Evolutionary conservation across 2,888 invertebrate species (phyloP).

Genomic region (Scotopteryx bipunctaria): DNA sequence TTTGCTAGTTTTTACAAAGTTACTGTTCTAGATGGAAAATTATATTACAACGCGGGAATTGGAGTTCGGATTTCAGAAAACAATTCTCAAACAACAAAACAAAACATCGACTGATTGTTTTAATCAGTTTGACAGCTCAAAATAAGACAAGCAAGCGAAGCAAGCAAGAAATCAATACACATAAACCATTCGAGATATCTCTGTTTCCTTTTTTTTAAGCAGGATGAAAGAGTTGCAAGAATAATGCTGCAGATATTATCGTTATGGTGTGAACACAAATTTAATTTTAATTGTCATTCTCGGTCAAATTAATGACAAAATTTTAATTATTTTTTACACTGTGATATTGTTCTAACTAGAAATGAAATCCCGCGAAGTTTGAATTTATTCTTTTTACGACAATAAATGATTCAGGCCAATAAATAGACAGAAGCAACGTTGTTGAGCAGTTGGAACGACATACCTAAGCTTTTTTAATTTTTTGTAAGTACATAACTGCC

Average conservation of each 20-base stretch:
- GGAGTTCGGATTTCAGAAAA: background rate
- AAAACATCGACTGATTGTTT: background rate
- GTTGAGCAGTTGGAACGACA: background rate
- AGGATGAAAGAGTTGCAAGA: no score
- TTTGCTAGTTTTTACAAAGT: background rate
- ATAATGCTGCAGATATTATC: no score
- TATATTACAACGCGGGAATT: slow-evolving; percentile 2
- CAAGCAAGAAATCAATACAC: no score
- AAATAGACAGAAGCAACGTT: background rate
- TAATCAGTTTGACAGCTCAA: no score
- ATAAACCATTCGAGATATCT: no score
- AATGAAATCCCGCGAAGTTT: slow-evolving; percentile 40
- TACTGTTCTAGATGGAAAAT: background rate
- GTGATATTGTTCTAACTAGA: background rate
- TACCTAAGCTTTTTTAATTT: background rate
- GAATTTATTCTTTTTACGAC: slow-evolving; percentile 22
- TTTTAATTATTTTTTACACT: background rate
- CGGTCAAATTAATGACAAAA: background rate
- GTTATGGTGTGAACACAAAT: no score
- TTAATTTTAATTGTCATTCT: background rate
- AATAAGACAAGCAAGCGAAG: no score
- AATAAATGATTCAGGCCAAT: background rate
- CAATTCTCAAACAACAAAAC: background rate
- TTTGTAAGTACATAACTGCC: background rate
- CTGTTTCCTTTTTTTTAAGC: no score